These are phyloP conservation scores for Pseudorhiza aurosa DNA, from an alignment of 30 jellyfish, hydroid and myxozoan genomes.

Conservation along the genomic window DNA sequence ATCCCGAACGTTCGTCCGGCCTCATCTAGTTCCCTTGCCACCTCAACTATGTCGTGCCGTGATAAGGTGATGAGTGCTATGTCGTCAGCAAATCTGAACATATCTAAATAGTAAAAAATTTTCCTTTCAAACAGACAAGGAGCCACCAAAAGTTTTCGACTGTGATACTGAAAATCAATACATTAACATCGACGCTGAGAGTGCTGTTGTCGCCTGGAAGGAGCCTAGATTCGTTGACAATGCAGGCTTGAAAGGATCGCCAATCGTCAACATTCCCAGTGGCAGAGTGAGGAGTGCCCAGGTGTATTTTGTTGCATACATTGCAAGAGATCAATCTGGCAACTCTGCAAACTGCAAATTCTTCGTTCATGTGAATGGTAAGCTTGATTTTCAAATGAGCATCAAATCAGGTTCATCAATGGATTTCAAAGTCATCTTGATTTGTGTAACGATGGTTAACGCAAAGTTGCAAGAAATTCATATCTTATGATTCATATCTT, in stretches of 20 bases:
- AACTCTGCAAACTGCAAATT: slow-evolving; percentile 77
- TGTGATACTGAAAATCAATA: slow-evolving; percentile 71
- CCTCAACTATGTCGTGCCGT: no score
- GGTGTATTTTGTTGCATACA: slow-evolving; percentile 71
- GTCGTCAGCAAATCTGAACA: no score
- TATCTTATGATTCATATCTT: no score
- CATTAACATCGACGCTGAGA: slow-evolving; percentile 39
- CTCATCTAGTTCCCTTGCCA: no score
- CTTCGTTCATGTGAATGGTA: slow-evolving; percentile 83
- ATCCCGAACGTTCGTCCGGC: no score
- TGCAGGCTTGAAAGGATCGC: slow-evolving; percentile 49
- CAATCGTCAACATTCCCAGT: slow-evolving; percentile 35
- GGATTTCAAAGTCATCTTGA: no score
- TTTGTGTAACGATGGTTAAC: no score
- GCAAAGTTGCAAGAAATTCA: no score
- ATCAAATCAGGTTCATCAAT: no score
- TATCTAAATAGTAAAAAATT: no score
- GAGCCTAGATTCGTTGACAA: slow-evolving; percentile 86
- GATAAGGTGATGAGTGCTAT: no score
- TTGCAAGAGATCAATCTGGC: slow-evolving; percentile 68
- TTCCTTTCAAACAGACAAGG: slow-evolving; percentile 56
- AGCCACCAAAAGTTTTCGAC: slow-evolving; percentile 77
- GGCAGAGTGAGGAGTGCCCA: slow-evolving; percentile 44
- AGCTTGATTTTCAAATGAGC: background rate
- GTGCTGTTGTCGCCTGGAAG: slow-evolving; percentile 82